A percentile compares a stretch with the other conserved stretches of the same genome.
Evolutionary conservation across 1,140 invertebrate genomes (phyloP).

Genomic region (Euwallacea similis): DNA sequence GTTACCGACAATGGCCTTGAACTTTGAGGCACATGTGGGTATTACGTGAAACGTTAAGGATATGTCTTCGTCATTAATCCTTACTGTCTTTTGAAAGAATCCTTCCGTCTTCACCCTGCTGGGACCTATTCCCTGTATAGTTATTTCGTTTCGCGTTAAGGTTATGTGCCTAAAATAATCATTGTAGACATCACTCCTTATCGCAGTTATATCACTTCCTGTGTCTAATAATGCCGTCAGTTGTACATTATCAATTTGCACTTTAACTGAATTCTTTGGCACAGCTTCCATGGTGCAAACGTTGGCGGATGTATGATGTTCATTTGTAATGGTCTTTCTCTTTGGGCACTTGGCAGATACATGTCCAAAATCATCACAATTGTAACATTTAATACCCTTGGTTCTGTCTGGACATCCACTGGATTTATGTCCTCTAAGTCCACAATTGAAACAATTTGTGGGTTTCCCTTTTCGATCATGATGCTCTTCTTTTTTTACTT

Average conservation of each 20-base stretch:
- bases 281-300: neutral
- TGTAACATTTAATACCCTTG: constrained; percentile 29
- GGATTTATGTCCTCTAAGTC: constrained; percentile 16
- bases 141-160: neutral
- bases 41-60: constrained; percentile 13
- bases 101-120: constrained; percentile 18
- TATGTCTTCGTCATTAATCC: constrained; percentile 26
- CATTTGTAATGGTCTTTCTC: neutral
- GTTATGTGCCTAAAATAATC: constrained; percentile 13
- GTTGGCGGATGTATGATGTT: neutral
- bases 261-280: neutral
- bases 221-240: constrained; percentile 15
- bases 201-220: constrained; percentile 22
- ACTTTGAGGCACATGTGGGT: constrained; percentile 1
- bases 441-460: constrained; percentile 29
- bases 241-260: constrained; percentile 6
- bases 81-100: constrained; percentile 19
- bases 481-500: neutral
- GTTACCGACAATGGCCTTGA: constrained; percentile 19
- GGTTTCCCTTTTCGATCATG: constrained; percentile 6
- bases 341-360: constrained; percentile 5
- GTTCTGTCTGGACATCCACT: constrained; percentile 10
- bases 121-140: constrained; percentile 18
- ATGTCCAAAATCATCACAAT: constrained; percentile 24
- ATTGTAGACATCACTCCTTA: constrained; percentile 18